Percentiles rank a stretch among this genome's conserved stretches.
Evolutionary conservation across 1,140 invertebrate genomes (phyloP).

Genomic region (Drosophila dunni): DNA sequence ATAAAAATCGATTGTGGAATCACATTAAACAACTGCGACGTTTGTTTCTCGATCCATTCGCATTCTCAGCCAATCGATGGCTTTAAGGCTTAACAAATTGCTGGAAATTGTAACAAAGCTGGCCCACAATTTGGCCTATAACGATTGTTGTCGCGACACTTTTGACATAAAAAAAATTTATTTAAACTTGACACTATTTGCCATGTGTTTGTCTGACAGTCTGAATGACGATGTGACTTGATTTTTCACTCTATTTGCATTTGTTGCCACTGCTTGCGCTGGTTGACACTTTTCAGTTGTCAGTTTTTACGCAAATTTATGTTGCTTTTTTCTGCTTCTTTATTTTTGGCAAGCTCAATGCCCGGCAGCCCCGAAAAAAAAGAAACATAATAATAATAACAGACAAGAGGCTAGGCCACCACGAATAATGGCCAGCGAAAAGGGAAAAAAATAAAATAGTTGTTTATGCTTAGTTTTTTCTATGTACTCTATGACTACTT

Average conservation of each 20-base stretch:
- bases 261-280: constrained; percentile 11
- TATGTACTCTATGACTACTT: constrained; percentile 58
- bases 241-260: constrained; percentile 33
- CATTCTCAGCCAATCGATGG: constrained; percentile 44
- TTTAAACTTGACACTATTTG: constrained; percentile 79
- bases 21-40: constrained; percentile 11
- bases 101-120: constrained; percentile 53
- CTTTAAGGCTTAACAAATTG: constrained; percentile 49
- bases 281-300: constrained; percentile 55
- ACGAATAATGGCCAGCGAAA: constrained; percentile 30
- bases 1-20: constrained; percentile 18
- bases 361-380: constrained; percentile 56
- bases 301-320: constrained; percentile 30
- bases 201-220: constrained; percentile 2
- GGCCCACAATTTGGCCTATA: constrained; percentile 12
- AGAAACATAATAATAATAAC: constrained; percentile 34
- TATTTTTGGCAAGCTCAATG: constrained; percentile 47
- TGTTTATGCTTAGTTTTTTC: constrained; percentile 61
- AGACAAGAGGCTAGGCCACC: constrained; percentile 38
- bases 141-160: constrained; percentile 46
- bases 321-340: constrained; percentile 22
- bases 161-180: constrained; percentile 62
- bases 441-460: neutral
- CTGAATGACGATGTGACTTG: constrained; percentile 16
- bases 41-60: neutral